Evolutionary conservation across 2,113 vertebrate genomes (phyloP).

Genomic region (Hemiscyllium ocellatum): DNA sequence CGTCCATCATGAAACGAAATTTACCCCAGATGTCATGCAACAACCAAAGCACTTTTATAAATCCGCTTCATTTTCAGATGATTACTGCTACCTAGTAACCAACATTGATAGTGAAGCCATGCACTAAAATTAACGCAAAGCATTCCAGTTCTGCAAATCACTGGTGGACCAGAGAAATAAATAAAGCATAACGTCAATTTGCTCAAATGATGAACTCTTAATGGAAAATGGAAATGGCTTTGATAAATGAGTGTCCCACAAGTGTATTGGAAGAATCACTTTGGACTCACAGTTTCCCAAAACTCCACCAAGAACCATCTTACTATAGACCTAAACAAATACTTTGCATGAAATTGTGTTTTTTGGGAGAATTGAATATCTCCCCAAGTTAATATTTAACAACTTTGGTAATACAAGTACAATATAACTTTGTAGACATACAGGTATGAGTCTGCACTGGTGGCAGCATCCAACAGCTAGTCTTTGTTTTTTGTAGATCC

Average conservation of each 20-base stretch:
- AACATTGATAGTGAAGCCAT: slow-evolving; percentile 54
- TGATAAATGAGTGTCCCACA: neutral
- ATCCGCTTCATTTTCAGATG: neutral
- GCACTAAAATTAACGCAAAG: slow-evolving; percentile 57
- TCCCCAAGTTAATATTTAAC: neutral
- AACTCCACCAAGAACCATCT: neutral
- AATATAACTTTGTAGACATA: neutral
- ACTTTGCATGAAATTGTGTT: neutral
- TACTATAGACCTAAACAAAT: neutral
- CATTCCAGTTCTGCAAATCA: slow-evolving; percentile 36
- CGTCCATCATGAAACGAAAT: neutral
- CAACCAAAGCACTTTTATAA: neutral
- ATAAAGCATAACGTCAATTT: neutral
- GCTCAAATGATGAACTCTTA: neutral
- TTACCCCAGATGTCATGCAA: neutral
- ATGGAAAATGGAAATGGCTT: slow-evolving; percentile 20
- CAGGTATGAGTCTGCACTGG: neutral
- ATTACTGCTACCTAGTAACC: slow-evolving; percentile 59
- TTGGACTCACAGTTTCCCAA: neutral
- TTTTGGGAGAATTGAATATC: neutral
- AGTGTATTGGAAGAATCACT: neutral
- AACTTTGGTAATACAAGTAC: neutral
- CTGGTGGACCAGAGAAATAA: neutral
- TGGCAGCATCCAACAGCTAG: neutral
- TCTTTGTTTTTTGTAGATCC: neutral